phyloP scores from a whole-genome alignment of 2,888 invertebrate genomes.

The Temnothorax ravouxi region DNA sequence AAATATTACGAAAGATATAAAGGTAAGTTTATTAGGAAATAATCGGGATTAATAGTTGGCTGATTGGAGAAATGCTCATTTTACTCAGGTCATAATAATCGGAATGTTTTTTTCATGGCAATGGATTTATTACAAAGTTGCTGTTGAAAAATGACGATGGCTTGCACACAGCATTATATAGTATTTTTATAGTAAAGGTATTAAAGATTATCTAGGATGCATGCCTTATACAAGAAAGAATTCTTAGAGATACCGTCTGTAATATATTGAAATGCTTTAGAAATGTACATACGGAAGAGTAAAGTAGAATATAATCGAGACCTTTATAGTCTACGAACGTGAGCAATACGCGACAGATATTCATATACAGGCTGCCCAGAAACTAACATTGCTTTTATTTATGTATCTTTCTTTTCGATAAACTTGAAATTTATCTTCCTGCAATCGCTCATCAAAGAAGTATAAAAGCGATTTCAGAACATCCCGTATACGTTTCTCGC shows the following conservation, averaged over 20 bases:
- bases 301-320: slow-evolving; percentile 59
- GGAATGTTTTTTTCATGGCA: slow-evolving; percentile 59
- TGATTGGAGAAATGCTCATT: not conserved
- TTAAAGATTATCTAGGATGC: slow-evolving; percentile 79
- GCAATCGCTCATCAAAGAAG: not conserved
- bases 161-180: slow-evolving; percentile 79
- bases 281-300: slow-evolving; percentile 49
- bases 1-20: not conserved
- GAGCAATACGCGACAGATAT: slow-evolving; percentile 68
- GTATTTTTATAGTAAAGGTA: slow-evolving; percentile 70
- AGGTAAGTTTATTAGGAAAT: not conserved
- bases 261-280: slow-evolving; percentile 64
- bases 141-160: slow-evolving; percentile 78
- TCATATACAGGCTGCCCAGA: not conserved
- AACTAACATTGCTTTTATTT: slow-evolving; percentile 1
- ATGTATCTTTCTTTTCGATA: not conserved
- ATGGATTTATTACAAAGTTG: slow-evolving; percentile 80
- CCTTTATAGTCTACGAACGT: slow-evolving; percentile 67
- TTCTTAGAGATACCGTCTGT: slow-evolving; percentile 71
- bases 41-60: not conserved
- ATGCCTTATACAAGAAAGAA: slow-evolving; percentile 72
- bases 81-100: slow-evolving; percentile 14
- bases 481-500: not conserved
- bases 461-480: slow-evolving; percentile 1
- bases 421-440: not conserved